Evolutionary conservation across 2,113 vertebrate genomes (phyloP).

Genomic region (Seriola rivoliana): DNA sequence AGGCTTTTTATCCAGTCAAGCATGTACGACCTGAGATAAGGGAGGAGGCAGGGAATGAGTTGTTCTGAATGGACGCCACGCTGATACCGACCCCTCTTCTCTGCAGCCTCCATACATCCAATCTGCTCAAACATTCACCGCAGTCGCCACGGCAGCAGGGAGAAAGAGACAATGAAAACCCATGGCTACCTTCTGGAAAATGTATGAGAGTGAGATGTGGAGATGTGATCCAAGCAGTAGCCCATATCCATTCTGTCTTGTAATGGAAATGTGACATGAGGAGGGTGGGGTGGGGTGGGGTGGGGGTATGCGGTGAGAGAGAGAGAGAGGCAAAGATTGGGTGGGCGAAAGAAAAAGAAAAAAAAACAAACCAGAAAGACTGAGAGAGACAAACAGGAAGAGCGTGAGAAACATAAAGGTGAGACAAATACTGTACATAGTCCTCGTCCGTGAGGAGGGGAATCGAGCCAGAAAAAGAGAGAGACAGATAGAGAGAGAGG

Average conservation of each 20-base stretch:
- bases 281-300: neutral
- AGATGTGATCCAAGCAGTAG: constrained; percentile 68
- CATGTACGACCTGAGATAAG: constrained; percentile 64
- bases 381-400: neutral
- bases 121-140: constrained; percentile 50
- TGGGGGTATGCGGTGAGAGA: constrained; percentile 31
- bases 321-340: constrained; percentile 4
- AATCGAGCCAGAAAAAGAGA: constrained; percentile 1
- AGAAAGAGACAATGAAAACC: constrained; percentile 31
- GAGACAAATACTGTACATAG: neutral
- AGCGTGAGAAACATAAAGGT: constrained; percentile 9
- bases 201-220: constrained; percentile 68
- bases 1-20: constrained; percentile 67
- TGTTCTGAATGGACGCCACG: constrained; percentile 40
- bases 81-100: constrained; percentile 17
- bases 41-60: constrained; percentile 50
- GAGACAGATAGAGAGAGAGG: neutral
- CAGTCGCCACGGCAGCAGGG: constrained; percentile 12
- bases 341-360: neutral
- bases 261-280: constrained; percentile 72
- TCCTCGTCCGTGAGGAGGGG: constrained; percentile 19
- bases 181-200: constrained; percentile 60
- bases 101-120: constrained; percentile 37
- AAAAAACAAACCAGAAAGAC: constrained; percentile 4
- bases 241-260: constrained; percentile 69